Evolutionary conservation across 2,888 invertebrate genomes (phyloP).

Genomic region (Byasa hedistus): DNA sequence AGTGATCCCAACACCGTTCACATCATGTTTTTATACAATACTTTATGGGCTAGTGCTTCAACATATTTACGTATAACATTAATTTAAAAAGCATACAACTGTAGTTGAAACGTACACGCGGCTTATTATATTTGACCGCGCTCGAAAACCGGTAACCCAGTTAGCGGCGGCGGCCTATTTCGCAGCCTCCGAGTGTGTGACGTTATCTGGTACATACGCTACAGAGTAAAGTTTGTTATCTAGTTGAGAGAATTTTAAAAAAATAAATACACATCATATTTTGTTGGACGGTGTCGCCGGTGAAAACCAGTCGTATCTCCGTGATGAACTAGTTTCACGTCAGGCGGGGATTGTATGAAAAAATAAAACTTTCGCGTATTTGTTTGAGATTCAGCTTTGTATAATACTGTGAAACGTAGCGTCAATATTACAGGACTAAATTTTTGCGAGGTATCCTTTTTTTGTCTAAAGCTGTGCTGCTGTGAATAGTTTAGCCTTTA

Average conservation of each 20-base stretch:
- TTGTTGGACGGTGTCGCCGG: neutral
- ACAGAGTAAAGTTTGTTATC: conserved; percentile 22
- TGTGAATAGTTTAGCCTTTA: neutral
- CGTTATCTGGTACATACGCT: conserved; percentile 14
- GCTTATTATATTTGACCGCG: conserved; percentile 25
- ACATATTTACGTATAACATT: too few relatives aligned
- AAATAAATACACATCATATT: conserved; percentile 9
- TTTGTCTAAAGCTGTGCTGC: neutral
- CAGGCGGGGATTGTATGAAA: neutral
- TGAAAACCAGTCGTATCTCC: neutral
- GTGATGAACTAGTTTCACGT: neutral
- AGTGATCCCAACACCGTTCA: too few relatives aligned
- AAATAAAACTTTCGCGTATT: neutral
- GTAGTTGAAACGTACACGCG: conserved; percentile 5
- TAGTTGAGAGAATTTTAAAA: conserved; percentile 17
- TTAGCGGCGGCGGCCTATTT: conserved; percentile 39
- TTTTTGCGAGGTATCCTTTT: neutral
- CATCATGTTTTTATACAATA: too few relatives aligned
- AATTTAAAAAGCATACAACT: neutral
- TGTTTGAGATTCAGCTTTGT: neutral
- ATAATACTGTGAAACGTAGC: neutral
- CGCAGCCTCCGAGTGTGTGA: conserved; percentile 29
- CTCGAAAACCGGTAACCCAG: conserved; percentile 44
- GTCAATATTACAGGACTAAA: neutral
- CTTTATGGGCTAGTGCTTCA: too few relatives aligned